Percentiles rank a stretch among this genome's conserved stretches.
These are phyloP conservation scores for Centropyge bicolor DNA, from an alignment of 2,797 vertebrate genomes.

Conservation along the genomic window DNA sequence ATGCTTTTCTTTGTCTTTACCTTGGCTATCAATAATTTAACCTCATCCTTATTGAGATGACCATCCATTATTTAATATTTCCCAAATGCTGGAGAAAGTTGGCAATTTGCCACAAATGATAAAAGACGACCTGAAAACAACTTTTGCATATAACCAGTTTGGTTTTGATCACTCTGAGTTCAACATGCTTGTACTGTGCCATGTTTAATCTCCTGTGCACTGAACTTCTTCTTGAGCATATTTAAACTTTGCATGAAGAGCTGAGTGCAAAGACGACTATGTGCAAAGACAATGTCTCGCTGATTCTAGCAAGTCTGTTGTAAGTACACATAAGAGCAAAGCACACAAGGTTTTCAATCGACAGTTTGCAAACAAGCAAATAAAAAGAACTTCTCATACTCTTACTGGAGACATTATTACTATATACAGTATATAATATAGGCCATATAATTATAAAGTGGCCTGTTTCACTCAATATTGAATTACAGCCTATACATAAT, in stretches of 20 bases:
- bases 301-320: background rate
- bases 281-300: no score
- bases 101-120: background rate
- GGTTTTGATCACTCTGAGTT: background rate
- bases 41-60: conserved; percentile 30
- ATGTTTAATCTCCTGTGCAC: background rate
- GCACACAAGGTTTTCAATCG: background rate
- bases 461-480: conserved; percentile 8
- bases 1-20: background rate
- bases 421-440: background rate
- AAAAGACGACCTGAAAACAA: background rate
- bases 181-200: background rate
- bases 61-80: conserved; percentile 50
- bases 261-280: background rate
- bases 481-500: conserved; percentile 7
- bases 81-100: background rate
- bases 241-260: background rate
- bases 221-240: background rate
- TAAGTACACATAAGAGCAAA: background rate
- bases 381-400: background rate
- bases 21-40: conserved; percentile 57
- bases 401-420: background rate
- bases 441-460: conserved; percentile 8
- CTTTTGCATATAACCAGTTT: background rate
- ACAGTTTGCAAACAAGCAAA: conserved; percentile 10